These are phyloP conservation scores for Eupeodes corollae DNA, from an alignment of 1,140 invertebrate genomes.

Conservation along the genomic window DNA sequence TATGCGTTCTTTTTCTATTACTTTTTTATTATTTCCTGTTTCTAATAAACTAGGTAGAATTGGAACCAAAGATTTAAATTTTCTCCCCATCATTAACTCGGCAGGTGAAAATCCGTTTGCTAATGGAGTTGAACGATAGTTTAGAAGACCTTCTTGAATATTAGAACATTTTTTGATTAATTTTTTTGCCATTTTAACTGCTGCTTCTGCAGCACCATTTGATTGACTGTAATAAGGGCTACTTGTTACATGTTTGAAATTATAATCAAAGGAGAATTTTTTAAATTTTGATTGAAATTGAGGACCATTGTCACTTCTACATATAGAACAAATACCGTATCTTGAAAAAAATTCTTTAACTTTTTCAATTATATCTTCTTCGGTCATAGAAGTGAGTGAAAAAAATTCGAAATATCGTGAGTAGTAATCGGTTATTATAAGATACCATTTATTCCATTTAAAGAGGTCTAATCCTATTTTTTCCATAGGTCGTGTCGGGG, in stretches of 20 bases:
- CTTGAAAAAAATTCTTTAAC: not conserved
- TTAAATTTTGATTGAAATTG: not conserved
- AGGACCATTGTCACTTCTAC: slow-evolving; percentile 1
- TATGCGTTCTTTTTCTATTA: too few species aligned
- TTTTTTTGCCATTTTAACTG: not conserved
- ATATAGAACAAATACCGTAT: not conserved
- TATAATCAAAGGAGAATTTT: too few species aligned
- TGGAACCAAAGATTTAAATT: slow-evolving; percentile 1
- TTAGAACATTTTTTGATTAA: not conserved
- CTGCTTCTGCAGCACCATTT: not conserved
- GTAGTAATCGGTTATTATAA: slow-evolving; percentile 19
- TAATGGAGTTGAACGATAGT: slow-evolving; percentile 1
- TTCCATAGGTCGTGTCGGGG: slow-evolving; percentile 17
- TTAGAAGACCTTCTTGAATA: not conserved
- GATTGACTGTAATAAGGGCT: not conserved
- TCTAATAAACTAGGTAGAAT: not conserved
- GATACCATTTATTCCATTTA: slow-evolving; percentile 16
- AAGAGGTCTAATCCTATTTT: slow-evolving; percentile 19
- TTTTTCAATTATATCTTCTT: slow-evolving; percentile 9
- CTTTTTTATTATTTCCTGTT: not conserved
- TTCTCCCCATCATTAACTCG: not conserved
- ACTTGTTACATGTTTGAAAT: too few species aligned
- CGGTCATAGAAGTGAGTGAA: too few species aligned
- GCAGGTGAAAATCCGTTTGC: not conserved
- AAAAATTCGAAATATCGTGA: slow-evolving; percentile 17